Evolutionary conservation across 1,140 invertebrate genomes (phyloP).

Genomic region (Matsumurasca onukii): DNA sequence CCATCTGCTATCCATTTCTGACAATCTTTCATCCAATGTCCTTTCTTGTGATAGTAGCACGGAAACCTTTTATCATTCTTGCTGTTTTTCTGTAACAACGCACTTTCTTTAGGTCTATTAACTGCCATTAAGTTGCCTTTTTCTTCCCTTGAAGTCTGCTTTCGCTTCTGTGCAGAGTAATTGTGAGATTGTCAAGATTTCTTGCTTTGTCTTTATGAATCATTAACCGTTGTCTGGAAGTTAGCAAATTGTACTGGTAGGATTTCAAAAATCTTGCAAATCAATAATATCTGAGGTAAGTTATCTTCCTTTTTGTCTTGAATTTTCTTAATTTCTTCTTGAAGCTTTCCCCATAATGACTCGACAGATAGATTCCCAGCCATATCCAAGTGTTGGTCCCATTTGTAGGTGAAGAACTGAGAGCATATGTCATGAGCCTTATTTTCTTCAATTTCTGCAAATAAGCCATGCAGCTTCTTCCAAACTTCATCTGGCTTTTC

Average conservation of each 20-base stretch:
- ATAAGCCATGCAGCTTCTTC: constrained; percentile 5
- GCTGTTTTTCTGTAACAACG: neutral
- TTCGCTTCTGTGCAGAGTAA: constrained; percentile 1
- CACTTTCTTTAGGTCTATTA: neutral
- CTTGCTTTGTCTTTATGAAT: constrained; percentile 6
- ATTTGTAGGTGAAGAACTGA: too few relatives aligned
- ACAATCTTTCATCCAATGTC: neutral
- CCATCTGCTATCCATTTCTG: constrained; percentile 1
- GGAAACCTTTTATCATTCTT: constrained; percentile 6
- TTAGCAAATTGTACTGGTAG: neutral
- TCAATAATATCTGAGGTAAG: constrained; percentile 6
- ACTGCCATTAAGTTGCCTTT: neutral
- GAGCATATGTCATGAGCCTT: constrained; percentile 6
- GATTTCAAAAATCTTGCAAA: constrained; percentile 6
- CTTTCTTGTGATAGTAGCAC: constrained; percentile 5
- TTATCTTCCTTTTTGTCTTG: neutral
- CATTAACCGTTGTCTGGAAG: constrained; percentile 5
- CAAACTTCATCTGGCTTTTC: constrained; percentile 5
- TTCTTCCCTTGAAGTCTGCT: constrained; percentile 1
- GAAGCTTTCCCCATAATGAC: constrained; percentile 1
- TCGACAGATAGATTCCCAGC: constrained; percentile 5
- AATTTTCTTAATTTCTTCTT: constrained; percentile 7
- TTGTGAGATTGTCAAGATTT: constrained; percentile 2
- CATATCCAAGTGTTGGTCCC: too few relatives aligned
- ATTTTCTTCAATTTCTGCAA: constrained; percentile 6